phyloP scores from a whole-genome alignment of 2,797 vertebrate genomes.

The Chaenodraco wilsoni region DNA sequence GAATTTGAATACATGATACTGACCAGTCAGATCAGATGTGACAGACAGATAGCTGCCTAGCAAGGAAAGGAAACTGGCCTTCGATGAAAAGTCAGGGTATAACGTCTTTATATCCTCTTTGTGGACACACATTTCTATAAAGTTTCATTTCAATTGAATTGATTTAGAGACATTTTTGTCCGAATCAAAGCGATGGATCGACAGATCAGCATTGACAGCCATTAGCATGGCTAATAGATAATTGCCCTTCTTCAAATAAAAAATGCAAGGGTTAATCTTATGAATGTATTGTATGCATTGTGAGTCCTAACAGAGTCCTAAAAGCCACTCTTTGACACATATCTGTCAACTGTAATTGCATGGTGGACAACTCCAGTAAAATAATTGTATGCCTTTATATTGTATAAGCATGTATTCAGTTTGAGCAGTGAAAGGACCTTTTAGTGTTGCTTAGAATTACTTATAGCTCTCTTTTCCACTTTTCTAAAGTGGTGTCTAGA shows the following conservation, averaged over 20 bases:
- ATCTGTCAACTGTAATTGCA: neutral
- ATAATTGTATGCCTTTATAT: neutral
- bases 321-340: neutral
- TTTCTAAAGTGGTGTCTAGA: neutral
- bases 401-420: neutral
- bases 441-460: neutral
- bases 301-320: neutral
- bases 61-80: too few relatives aligned
- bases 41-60: too few relatives aligned
- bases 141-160: too few relatives aligned
- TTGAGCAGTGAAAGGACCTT: neutral
- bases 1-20: too few relatives aligned
- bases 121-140: too few relatives aligned
- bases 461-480: neutral
- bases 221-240: neutral
- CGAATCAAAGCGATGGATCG: neutral
- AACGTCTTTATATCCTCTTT: too few relatives aligned
- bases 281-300: neutral
- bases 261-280: too few relatives aligned
- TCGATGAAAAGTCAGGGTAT: too few relatives aligned
- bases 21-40: too few relatives aligned
- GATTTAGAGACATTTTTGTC: neutral
- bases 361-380: neutral
- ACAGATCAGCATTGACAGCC: neutral
- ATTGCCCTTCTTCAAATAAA: neutral